Base-by-base conservation (phyloP, 2,888 invertebrate species). In the Mesorhabditis sp. region DNA sequence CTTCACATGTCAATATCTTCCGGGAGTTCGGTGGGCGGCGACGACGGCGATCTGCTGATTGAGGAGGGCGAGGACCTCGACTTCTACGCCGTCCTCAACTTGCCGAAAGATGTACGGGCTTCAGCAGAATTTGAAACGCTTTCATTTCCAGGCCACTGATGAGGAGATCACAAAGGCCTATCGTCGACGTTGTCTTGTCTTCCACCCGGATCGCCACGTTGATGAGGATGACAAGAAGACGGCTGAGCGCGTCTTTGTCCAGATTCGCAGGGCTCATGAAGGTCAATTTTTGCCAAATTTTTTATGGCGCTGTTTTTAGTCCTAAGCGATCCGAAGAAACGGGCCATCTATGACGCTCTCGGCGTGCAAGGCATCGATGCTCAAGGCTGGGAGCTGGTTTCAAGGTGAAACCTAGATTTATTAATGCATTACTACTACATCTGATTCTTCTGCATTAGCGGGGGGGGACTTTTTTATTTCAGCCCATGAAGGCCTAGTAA, bases 121-220 rank as follows among this genome's bases (percentile, higher is more conserved):
- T 43, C 43, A 10, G 74, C 43, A 15, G 63, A n/a, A 15, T 28
- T 15, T 63, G 10, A 3, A 10, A 63, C n/a, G 10, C 7, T 10
- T 10, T n/a, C 5, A 43, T 65, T 76, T 88, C 67, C 86, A 98
- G 97, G 97, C 97, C 5, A 90, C 92, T 61, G 88, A 89, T 67
- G 95, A 96, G 77, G 95, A 97, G 87, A 95, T 98, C 78, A 93
- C 91, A 84, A 91, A 92, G 88, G 93, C 96, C 3, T 98, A 95
- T 86, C 90, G 95, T 73, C 90, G 92, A 68, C 90, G 95, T 70
- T 95, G 95, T 80, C 91, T 92, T 76, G 90, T 94, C 81, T 97
- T 95, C 86, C 98, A 98, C 87, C 97, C 98, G 0, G 97, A 98
- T 86, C 95, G 96, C 87, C 96, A 98, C 87, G 88, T 90, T 13